A percentile compares a stretch with the other conserved stretches of the same genome.
phyloP scores from a whole-genome alignment of 2,888 invertebrate genomes.

The Lasioglossum figueresi region DNA sequence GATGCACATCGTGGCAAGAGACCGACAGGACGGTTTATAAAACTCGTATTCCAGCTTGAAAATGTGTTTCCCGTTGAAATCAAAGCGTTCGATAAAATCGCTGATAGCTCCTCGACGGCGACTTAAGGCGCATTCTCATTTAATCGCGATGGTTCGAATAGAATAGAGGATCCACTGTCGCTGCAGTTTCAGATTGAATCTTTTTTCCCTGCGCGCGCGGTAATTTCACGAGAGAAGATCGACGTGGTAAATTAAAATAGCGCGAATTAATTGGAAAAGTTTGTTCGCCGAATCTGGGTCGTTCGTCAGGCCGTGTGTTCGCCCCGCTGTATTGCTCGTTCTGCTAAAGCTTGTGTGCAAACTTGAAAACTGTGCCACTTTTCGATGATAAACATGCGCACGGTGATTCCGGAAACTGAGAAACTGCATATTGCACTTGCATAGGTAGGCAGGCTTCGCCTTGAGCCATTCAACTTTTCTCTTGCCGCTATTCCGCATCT shows the following conservation, averaged over 20 bases:
- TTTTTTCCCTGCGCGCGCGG: background rate
- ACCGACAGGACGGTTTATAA: background rate
- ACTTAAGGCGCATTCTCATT: conserved; percentile 24
- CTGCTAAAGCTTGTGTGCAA: conserved; percentile 12
- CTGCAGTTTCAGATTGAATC: conserved; percentile 34
- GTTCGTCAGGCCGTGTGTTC: conserved; percentile 32
- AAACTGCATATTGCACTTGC: conserved; percentile 14
- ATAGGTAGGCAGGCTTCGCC: background rate
- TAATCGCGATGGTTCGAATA: background rate
- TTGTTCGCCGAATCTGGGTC: conserved; percentile 45
- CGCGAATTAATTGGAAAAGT: conserved; percentile 59
- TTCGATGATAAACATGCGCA: conserved; percentile 15
- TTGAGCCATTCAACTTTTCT: background rate
- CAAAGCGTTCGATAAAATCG: conserved; percentile 9
- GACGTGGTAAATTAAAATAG: conserved; percentile 56
- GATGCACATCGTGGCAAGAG: background rate
- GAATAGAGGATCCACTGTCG: conserved; percentile 23
- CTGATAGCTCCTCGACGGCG: conserved; percentile 5
- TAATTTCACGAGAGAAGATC: conserved; percentile 31
- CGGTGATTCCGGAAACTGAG: conserved; percentile 16
- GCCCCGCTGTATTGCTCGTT: conserved; percentile 8
- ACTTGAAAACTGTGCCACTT: conserved; percentile 20
- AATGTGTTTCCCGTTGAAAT: background rate
- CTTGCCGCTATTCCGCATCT: background rate
- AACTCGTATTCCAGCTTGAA: background rate